A percentile compares a stretch with the other conserved stretches of the same genome.
Evolutionary conservation across 2,113 vertebrate species (phyloP).

Genomic region (Alectura lathami): DNA sequence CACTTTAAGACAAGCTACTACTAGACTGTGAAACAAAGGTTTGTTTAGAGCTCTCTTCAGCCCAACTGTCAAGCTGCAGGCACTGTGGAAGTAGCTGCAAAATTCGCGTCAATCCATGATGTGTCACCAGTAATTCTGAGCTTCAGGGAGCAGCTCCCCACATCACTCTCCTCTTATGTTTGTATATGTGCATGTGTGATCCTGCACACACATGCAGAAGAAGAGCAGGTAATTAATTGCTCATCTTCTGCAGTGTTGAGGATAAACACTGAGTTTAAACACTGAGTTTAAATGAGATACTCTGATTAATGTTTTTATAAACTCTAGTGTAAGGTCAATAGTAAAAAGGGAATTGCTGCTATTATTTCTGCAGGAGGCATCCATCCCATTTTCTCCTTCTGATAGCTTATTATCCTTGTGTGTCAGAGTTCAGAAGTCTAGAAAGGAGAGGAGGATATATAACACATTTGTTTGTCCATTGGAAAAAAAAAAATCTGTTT

Average conservation of each 20-base stretch:
- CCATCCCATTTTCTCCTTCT: background rate
- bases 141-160: background rate
- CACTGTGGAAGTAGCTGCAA: background rate
- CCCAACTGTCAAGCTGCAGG: background rate
- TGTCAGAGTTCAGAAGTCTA: background rate
- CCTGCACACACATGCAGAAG: background rate
- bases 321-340: background rate
- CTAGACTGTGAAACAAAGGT: background rate
- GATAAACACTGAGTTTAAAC: background rate
- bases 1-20: background rate
- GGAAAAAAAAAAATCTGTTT: background rate
- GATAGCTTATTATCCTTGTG: background rate
- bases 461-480: background rate
- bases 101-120: background rate
- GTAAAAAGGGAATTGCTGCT: background rate
- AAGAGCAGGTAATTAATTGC: background rate
- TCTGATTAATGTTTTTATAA: background rate
- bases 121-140: background rate
- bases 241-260: background rate
- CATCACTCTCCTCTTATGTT: background rate
- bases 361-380: background rate
- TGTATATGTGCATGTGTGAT: background rate
- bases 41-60: conserved; percentile 10
- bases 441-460: background rate
- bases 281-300: background rate